Evolutionary conservation across 2,888 invertebrate species (phyloP), one percentile per base, ranked within the genome.

Genomic region (Cancer borealis): DNA sequence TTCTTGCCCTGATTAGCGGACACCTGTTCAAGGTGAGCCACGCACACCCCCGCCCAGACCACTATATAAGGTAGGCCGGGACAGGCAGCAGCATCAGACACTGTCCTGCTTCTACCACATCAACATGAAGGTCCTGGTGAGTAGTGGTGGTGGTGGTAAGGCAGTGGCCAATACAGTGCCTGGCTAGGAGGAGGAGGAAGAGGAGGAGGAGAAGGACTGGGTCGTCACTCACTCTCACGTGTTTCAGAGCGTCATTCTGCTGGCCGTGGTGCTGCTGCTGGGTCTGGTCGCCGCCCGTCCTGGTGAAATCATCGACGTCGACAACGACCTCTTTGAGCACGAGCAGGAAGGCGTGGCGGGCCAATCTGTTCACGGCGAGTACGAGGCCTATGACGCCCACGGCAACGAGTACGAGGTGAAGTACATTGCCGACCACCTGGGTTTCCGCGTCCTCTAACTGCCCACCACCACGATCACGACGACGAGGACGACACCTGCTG

Each of bases 361-460:
- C 47, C 45, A n/a, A 60, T 93, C 92, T 8, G 95, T 95, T 8
- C 84, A 93, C 91, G 95, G 95, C 88, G 95, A 95, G 95, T 95
- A 95, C 93, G 92, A 93, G 46, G 92, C 93, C 91, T 39, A 87
- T 14, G 93, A 92, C 17, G 93, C 94, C 30, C 87, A 95, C 91
- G 95, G 95, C 49, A 84, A 91, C 26, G 95, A 94, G 60, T 88
- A 93, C n/a, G 79, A 89, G 87, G 92, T 95, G 46, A 95, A 95
- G 94, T 95, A 95, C 88, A 66, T 92, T 14, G 95, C 95, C 17
- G 95, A 95, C 95, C 93, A 92, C 73, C 54, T 93, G 30, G 95
- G 95, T 39, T 95, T 91, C 93, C 54, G 95, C 1, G 49, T 91
- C 39, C 66, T 95, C 88, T 90, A 95, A 39, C 39, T 39, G 39